Conservation (phyloP, 2,888 invertebrate species). For the Sericinus montela region DNA sequence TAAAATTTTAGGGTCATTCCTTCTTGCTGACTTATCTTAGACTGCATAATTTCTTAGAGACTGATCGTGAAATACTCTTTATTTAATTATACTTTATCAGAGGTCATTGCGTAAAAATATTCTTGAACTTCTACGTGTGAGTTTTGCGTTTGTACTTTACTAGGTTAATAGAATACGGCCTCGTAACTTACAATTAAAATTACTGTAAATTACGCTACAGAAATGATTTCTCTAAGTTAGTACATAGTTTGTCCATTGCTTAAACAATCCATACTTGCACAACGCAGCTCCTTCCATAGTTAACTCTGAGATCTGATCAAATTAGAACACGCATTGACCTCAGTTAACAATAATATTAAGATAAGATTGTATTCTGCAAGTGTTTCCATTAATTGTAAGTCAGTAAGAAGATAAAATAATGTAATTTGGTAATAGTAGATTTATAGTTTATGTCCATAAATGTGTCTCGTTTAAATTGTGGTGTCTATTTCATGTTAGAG, state of each 20-base stretch:
- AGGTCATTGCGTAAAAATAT: slow-evolving; percentile 24
- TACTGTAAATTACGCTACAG: background rate
- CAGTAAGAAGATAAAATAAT: slow-evolving; percentile 55
- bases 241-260: background rate
- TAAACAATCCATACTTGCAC: background rate
- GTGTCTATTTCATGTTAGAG: slow-evolving; percentile 76
- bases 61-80: slow-evolving; percentile 41
- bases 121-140: background rate
- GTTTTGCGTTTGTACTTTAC: too few species aligned
- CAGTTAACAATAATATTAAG: slow-evolving; percentile 24
- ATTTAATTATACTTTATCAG: slow-evolving; percentile 31
- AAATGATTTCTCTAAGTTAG: too few species aligned
- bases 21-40: slow-evolving; percentile 62
- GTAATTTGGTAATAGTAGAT: slow-evolving; percentile 61
- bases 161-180: slow-evolving; percentile 1
- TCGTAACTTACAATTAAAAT: background rate
- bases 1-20: slow-evolving; percentile 48
- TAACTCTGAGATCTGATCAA: slow-evolving; percentile 1
- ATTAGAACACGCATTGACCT: slow-evolving; percentile 17
- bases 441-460: slow-evolving; percentile 74
- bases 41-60: slow-evolving; percentile 46
- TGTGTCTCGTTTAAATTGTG: slow-evolving; percentile 77
- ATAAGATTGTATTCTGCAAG: slow-evolving; percentile 28
- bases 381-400: slow-evolving; percentile 46
- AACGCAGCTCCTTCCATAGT: background rate